phyloP scores from a whole-genome alignment of 2,113 vertebrate species.

The Dipodomys merriami region DNA sequence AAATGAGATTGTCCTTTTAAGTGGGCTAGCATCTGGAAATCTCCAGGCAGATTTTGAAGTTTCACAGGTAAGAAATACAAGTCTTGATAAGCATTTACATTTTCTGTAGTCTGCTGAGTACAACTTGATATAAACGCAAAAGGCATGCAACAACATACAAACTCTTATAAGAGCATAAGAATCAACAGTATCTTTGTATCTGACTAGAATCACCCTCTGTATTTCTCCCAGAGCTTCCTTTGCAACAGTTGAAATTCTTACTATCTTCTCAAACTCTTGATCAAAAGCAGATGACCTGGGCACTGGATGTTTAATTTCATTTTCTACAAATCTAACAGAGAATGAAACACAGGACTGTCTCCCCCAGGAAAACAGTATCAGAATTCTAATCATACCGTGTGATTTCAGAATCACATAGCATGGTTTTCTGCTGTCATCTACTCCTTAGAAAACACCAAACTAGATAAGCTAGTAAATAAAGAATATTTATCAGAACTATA shows the following conservation, averaged over 20 bases:
- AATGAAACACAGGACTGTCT: not conserved
- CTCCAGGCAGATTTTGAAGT: conserved; percentile 86
- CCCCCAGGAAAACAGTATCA: not conserved
- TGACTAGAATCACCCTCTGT: not conserved
- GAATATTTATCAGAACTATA: not conserved
- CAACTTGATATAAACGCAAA: not conserved
- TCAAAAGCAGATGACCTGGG: not conserved
- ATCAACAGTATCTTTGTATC: not conserved
- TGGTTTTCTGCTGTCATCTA: not conserved
- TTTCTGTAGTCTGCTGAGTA: not conserved
- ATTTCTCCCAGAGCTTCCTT: not conserved
- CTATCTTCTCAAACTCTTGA: not conserved
- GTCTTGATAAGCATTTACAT: not conserved
- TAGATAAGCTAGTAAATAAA: not conserved
- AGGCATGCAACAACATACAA: not conserved
- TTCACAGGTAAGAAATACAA: conserved; percentile 88
- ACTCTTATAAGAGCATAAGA: not conserved
- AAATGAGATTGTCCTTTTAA: conserved; percentile 96
- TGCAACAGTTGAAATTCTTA: not conserved
- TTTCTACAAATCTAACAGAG: not conserved
- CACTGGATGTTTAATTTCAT: not conserved
- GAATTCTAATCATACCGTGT: not conserved
- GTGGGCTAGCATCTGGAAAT: conserved; percentile 90
- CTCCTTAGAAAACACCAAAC: not conserved
- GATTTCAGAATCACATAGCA: not conserved